These are phyloP conservation scores for Drosophila sulfurigaster DNA, from an alignment of 1,140 invertebrate species.

Conservation along the genomic window DNA sequence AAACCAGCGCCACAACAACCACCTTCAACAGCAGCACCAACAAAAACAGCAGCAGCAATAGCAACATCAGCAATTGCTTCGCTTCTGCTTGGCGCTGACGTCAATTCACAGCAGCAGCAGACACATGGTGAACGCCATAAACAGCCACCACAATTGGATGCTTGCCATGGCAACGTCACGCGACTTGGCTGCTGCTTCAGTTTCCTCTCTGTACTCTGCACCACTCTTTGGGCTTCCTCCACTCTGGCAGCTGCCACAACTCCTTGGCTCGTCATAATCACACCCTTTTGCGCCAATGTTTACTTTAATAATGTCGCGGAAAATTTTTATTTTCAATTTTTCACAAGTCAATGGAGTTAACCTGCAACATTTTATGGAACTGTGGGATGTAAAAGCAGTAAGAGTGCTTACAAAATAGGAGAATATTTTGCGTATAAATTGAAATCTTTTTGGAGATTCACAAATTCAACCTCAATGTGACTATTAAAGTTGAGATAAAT, in stretches of 20 bases:
- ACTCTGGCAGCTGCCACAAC: slow-evolving; percentile 34
- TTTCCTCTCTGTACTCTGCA: not conserved
- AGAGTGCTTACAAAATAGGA: not conserved
- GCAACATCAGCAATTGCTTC: not conserved
- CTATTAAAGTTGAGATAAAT: not conserved
- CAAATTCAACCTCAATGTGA: too few species aligned
- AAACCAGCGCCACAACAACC: slow-evolving; percentile 11
- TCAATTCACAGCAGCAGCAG: slow-evolving; percentile 65
- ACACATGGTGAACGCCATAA: slow-evolving; percentile 80
- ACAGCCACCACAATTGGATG: slow-evolving; percentile 81
- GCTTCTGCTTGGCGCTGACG: slow-evolving; percentile 46
- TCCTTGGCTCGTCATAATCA: slow-evolving; percentile 78
- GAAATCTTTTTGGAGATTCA: too few species aligned
- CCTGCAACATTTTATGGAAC: slow-evolving; percentile 59
- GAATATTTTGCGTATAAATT: too few species aligned
- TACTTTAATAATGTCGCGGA: slow-evolving; percentile 83
- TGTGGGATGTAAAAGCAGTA: slow-evolving; percentile 8
- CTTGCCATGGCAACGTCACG: slow-evolving; percentile 67
- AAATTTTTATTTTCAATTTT: slow-evolving; percentile 83
- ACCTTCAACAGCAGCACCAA: not conserved
- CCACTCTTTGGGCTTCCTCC: not conserved
- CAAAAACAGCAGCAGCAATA: slow-evolving; percentile 40
- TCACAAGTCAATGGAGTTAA: slow-evolving; percentile 80
- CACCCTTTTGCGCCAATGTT: slow-evolving; percentile 81
- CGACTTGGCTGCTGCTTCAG: slow-evolving; percentile 19